Conservation (phyloP, 2,888 invertebrate species). For the Cryptocheilus praepositus region DNA sequence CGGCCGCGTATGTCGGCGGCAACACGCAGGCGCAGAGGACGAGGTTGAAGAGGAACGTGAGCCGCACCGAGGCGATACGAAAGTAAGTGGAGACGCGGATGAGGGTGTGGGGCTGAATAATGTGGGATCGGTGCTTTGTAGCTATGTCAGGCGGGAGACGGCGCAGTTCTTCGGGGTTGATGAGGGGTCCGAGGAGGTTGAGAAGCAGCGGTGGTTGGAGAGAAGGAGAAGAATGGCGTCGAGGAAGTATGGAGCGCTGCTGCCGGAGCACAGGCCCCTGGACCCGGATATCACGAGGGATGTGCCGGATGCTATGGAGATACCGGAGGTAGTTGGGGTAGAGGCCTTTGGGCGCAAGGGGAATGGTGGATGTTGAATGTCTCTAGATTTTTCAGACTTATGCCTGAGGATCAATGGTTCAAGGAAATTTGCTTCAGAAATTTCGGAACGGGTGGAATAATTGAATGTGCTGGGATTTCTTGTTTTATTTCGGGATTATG, state of each 20-base stretch:
- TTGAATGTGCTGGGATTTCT: no score
- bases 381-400: no score
- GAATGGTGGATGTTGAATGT: no score
- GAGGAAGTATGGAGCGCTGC: conserved; percentile 80
- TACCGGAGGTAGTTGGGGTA: conserved; percentile 69
- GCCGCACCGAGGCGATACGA: conserved; percentile 72
- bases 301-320: conserved; percentile 70
- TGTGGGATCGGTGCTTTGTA: conserved; percentile 49
- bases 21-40: conserved; percentile 65
- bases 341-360: no score
- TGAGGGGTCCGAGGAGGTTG: conserved; percentile 84
- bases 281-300: conserved; percentile 79
- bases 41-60: conserved; percentile 76
- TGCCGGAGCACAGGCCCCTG: conserved; percentile 79
- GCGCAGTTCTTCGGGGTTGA: conserved; percentile 91
- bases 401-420: no score
- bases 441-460: no score
- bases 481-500: no score
- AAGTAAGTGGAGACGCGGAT: conserved; percentile 59
- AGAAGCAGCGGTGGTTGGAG: conserved; percentile 87
- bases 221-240: conserved; percentile 86
- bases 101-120: not conserved
- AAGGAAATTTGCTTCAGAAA: no score
- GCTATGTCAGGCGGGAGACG: conserved; percentile 86
- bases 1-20: conserved; percentile 59